Base-by-base conservation (phyloP, 2,888 invertebrate species). In the Tetranychus truncatus region DNA sequence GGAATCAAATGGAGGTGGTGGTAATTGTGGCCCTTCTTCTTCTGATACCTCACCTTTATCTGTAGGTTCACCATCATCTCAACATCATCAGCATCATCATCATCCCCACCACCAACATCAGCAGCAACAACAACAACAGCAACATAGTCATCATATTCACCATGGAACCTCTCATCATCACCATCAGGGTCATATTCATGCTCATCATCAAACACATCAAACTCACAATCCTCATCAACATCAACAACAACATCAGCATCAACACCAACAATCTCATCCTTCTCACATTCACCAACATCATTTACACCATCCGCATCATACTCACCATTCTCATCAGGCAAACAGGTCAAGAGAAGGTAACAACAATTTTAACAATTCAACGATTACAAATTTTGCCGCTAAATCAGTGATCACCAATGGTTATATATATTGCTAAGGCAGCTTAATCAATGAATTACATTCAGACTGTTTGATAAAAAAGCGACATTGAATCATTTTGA, bases 151-250 rank as follows among this genome's bases (percentile, higher is more conserved):
- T 55, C 55, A 55, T n/a, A n/a, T 74, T 72, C 75, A 75, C n/a
- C 74, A 75, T 55, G 74, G 66, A 15, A 5, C 9, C 9, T 20
- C 45, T 21, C n/a, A 20, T 69, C n/a, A 15, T 24, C 20, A 18
- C 6, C 66, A 67, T 34, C 45, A n/a, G n/a, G 45, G n/a, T 46
- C 18, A 34, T 15, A n/a, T 34, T 21, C 34, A 34, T 34, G 5
- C 5, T 71, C n/a, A 45, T 24, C 69, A 71, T 24, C 75, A 76
- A 18, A 76, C 72, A n/a, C 74, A 74, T 8, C 73, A 74, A 9
- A 73, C 20, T 15, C 74, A 55, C 20, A 73, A 74, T 11, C 74
- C 74, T 11, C 71, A 74, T 67, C 74, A 65, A 8, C 69, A 74
- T 18, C 74, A 74, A 21, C 74, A 74, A n/a, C 74, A 55, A 55